Base-by-base conservation (phyloP, 2,888 invertebrate species). In the Tinea pellionella region DNA sequence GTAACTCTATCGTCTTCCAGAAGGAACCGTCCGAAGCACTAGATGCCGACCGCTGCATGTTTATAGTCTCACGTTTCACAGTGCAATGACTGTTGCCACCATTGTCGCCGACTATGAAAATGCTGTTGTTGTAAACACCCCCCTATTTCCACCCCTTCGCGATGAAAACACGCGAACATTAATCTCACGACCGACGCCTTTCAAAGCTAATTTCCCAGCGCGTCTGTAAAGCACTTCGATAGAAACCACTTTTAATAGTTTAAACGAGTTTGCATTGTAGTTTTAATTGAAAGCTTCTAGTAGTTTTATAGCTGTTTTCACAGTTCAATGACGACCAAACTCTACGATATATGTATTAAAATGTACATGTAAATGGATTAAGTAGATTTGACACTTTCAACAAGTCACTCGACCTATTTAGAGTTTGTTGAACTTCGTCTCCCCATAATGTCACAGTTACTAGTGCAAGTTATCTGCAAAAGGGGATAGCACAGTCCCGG, bases 1-100 rank as follows among this genome's bases (percentile, higher is more conserved):
- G 79, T 41, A 91, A 78, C 63, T 91, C 90, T 62, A 91, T 88
- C n/a, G 90, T 91, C 58, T 89, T 89, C 91, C 91, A 91, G 70
- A 91, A 90, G 43, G 82, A 78, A 58, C 88, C 83, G 62, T 85
- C 88, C 8, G 86, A 82, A 37, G 88, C 73, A 67, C 73, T 81
- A 58, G 88, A 87, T 59, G 79, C 72, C 42, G 75, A 69, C 58
- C 85, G 77, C 67, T 84, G 78, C 87, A 87, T 86, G 63, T 62
- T 69, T 62, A 56, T 62, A 56, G 63, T 66, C 73, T 69, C 66
- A 65, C 74, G 72, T 74, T 77, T 71, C 69, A 66, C 79, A 78
- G 85, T 86, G 86, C 86, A 87, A 84, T 87, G 85, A 84, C 85
- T 82, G 80, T 72, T 72, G 74, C 68, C 74, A 72, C 74, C 71